A percentile compares a stretch with the other conserved stretches of the same genome.
Evolutionary conservation across 2,113 vertebrate species (phyloP).

Genomic region (Xiphophorus maculatus): DNA sequence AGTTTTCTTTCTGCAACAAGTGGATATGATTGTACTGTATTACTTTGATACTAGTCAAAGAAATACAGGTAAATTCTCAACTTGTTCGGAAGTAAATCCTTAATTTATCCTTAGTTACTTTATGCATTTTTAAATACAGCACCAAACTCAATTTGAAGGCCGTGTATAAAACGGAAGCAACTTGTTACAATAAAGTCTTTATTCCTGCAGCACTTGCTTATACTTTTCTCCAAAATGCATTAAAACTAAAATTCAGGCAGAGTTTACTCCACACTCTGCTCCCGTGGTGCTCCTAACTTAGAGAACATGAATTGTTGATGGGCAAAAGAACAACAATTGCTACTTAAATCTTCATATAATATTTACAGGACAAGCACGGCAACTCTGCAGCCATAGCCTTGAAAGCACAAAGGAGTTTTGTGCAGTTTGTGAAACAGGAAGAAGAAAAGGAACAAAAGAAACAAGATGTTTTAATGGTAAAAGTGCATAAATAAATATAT

Average conservation of each 20-base stretch:
- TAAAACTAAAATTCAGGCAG: constrained; percentile 21
- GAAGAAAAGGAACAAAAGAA: constrained; percentile 22
- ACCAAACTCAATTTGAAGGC: constrained; percentile 6
- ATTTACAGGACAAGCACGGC: constrained; percentile 66
- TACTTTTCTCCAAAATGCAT: constrained; percentile 32
- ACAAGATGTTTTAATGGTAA: constrained; percentile 17
- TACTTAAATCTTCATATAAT: constrained; percentile 80
- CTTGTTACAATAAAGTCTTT: constrained; percentile 22
- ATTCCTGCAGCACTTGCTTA: constrained; percentile 30
- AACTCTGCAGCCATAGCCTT: constrained; percentile 38
- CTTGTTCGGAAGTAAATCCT: too few species aligned
- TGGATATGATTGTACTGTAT: too few species aligned
- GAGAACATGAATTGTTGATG: constrained; percentile 78
- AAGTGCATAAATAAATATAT: constrained; percentile 46
- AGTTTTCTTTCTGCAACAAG: too few species aligned
- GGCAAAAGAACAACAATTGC: constrained; percentile 78
- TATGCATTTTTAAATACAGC: not conserved
- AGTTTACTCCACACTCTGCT: constrained; percentile 31
- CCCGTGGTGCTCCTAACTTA: constrained; percentile 64
- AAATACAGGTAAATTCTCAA: too few species aligned
- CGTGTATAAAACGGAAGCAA: not conserved
- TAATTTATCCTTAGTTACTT: too few species aligned
- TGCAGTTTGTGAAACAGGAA: constrained; percentile 49
- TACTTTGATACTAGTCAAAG: too few species aligned
- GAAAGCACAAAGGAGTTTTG: constrained; percentile 50